Base-by-base conservation (phyloP, 1,140 invertebrate species). In the Lepidotrigona ventralis region DNA sequence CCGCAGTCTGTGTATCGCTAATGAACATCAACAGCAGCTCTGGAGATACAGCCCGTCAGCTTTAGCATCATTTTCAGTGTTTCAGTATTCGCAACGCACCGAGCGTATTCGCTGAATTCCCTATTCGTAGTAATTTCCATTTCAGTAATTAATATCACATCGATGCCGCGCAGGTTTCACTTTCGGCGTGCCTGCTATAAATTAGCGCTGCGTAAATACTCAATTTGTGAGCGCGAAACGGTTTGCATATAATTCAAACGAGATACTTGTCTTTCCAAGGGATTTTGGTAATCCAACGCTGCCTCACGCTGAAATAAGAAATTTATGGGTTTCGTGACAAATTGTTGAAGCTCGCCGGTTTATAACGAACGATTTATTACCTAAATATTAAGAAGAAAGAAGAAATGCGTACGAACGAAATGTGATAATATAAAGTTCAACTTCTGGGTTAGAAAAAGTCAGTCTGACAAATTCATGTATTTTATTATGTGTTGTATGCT, bases 1-100 rank as follows among this genome's bases (percentile, higher is more conserved):
- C 75, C 80, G 79, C 70, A 88, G 78, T 79, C 64, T 64, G 81
- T 84, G 58, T 86, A 87, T 87, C 81, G 85, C 77, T 88, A 88
- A 88, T 88, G 84, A 86, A 58, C 69, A 86, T 86, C 77, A 81
- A 51, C 56, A 64, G 33, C 60, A 51, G n/a, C n/a, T n/a, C 21
- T 75, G 33, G 75, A 81, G 85, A 88, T 88, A 88, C 51, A 72
- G 68, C 85, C 81, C 85, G 81, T 82, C 63, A 60, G 46, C 74
- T 85, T 85, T 78, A 82, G 81, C 85, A 82, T 63, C 74, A 78
- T 74, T 82, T 69, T 69, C 63, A n/a, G 33, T 33, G 33, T 33
- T 33, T 33, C 51, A 58, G 2, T 68, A 46, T 17, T 46, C 29
- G 26, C 51, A 77, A 81, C 58, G 79, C 23, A 6, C 26, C n/a